These are phyloP conservation scores for Neolamprologus sp. DNA, from an alignment of 2,113 vertebrate genomes.

Conservation along the genomic window DNA sequence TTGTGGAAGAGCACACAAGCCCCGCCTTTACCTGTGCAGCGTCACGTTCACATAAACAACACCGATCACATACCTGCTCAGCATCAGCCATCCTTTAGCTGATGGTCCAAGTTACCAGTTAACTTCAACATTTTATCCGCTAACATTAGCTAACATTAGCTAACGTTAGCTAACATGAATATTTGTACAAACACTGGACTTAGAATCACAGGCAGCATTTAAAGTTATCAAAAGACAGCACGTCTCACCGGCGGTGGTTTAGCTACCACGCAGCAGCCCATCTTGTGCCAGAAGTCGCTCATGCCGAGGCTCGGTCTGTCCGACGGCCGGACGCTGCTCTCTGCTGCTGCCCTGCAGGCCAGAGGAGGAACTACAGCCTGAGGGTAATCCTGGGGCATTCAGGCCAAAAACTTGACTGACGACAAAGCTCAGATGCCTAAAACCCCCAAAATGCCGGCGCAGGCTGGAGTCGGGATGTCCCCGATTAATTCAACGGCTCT, in stretches of 20 bases:
- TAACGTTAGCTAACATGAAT: background rate
- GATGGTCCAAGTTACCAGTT: background rate
- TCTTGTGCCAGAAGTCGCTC: slow-evolving; percentile 96
- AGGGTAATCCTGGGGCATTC: slow-evolving; percentile 43
- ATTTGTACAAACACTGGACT: background rate
- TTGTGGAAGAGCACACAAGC: background rate
- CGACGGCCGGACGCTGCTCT: slow-evolving; percentile 10
- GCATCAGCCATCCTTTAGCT: background rate
- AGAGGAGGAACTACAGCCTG: slow-evolving; percentile 24
- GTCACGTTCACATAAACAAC: background rate
- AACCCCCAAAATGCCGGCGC: background rate
- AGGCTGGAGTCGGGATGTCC: background rate
- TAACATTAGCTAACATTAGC: background rate
- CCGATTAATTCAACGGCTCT: background rate
- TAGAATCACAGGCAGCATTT: background rate
- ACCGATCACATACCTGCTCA: background rate
- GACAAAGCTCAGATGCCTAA: background rate
- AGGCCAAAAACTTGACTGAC: background rate
- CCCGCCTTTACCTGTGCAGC: background rate
- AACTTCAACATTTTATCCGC: background rate
- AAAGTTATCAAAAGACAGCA: background rate
- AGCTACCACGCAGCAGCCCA: slow-evolving; percentile 89
- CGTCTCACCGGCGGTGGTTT: slow-evolving; percentile 85
- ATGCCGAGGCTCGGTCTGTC: slow-evolving; percentile 60
- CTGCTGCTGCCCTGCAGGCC: slow-evolving; percentile 57